Conservation (phyloP, 2,888 invertebrate species). For the Portevinia maculata region DNA sequence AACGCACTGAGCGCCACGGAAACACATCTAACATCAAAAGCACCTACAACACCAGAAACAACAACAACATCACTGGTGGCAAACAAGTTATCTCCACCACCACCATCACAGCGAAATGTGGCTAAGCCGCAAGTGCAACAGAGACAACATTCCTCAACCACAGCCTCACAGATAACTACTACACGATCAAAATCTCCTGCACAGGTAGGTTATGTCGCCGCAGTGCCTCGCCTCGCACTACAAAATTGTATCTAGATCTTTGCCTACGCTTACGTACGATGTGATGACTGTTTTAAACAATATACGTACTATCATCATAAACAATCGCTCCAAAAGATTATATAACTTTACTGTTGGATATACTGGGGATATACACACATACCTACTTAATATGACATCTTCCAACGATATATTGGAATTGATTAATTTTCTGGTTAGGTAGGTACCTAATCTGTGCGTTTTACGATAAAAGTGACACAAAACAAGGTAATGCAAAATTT, state of each 20-base stretch:
- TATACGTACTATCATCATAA: slow-evolving; percentile 26
- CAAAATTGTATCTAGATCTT: neutral
- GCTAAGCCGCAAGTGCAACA: slow-evolving; percentile 64
- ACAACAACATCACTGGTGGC: slow-evolving; percentile 75
- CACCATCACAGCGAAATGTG: slow-evolving; percentile 76
- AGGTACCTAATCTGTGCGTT: neutral
- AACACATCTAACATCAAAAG: slow-evolving; percentile 83
- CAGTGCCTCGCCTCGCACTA: neutral
- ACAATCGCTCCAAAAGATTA: slow-evolving; percentile 33
- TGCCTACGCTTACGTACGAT: slow-evolving; percentile 4
- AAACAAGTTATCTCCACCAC: slow-evolving; percentile 81
- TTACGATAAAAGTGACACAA: neutral
- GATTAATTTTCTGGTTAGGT: too few relatives aligned
- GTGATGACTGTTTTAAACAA: slow-evolving; percentile 5
- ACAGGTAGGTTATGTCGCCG: slow-evolving; percentile 72
- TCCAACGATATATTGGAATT: neutral
- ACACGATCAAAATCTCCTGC: slow-evolving; percentile 73
- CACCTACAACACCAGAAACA: slow-evolving; percentile 77
- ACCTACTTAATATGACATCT: neutral
- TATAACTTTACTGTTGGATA: neutral
- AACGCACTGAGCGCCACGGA: slow-evolving; percentile 82
- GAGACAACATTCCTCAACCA: slow-evolving; percentile 64
- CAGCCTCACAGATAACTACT: slow-evolving; percentile 55
- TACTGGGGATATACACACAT: neutral
- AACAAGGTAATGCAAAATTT: slow-evolving; percentile 3